A percentile compares a stretch with the other conserved stretches of the same genome.
These are phyloP conservation scores for Fratercula arctica DNA, from an alignment of 2,797 vertebrate genomes.

Conservation along the genomic window DNA sequence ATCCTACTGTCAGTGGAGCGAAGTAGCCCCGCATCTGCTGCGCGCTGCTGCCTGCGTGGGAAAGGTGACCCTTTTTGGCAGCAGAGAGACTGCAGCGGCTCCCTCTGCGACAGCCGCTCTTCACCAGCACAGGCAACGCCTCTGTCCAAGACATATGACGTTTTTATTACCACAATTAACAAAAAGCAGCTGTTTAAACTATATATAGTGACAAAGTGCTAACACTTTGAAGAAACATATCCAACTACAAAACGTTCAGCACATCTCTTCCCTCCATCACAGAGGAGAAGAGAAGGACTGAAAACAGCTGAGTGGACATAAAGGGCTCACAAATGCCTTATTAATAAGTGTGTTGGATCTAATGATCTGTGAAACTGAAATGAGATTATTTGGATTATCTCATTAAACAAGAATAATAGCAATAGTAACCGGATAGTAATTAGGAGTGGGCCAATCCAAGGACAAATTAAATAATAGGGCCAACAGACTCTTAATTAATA, in stretches of 20 bases:
- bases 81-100: not conserved
- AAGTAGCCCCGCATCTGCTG: not conserved
- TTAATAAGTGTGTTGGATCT: slow-evolving; percentile 61
- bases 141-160: not conserved
- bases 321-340: slow-evolving; percentile 60
- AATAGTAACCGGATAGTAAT: slow-evolving; percentile 39
- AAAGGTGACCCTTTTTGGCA: slow-evolving; percentile 46
- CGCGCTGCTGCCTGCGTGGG: not conserved
- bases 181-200: slow-evolving; percentile 20
- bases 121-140: not conserved
- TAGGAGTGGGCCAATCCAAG: slow-evolving; percentile 50
- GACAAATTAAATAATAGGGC: slow-evolving; percentile 38
- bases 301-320: slow-evolving; percentile 64
- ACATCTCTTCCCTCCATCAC: not conserved
- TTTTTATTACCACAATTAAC: not conserved
- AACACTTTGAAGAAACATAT: not conserved
- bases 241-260: not conserved
- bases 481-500: slow-evolving; percentile 17
- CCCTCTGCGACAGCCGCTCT: not conserved
- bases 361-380: slow-evolving; percentile 70
- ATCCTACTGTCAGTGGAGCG: not conserved
- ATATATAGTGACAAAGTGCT: not conserved
- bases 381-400: slow-evolving; percentile 72
- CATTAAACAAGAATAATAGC: slow-evolving; percentile 73
- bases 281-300: slow-evolving; percentile 26